A percentile compares a stretch with the other conserved stretches of the same genome.
Evolutionary conservation across 1,140 invertebrate genomes (phyloP).

Genomic region (Bilobella aurantiaca): DNA sequence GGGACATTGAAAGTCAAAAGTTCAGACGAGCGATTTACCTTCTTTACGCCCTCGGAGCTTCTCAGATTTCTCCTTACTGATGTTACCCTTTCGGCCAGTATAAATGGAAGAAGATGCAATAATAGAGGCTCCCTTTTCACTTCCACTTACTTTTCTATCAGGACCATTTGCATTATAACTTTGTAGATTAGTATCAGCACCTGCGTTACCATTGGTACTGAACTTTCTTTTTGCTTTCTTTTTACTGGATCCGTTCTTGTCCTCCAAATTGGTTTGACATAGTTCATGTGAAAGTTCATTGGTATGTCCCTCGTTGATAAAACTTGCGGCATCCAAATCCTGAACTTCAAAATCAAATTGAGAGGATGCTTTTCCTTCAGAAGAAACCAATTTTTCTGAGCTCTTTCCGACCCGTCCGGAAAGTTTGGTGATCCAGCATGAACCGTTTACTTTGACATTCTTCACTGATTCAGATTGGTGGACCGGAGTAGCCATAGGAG

Average conservation of each 20-base stretch:
- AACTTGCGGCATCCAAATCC: slow-evolving; percentile 16
- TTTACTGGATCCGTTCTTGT: background rate
- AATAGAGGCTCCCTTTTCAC: no score
- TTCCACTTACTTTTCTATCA: background rate
- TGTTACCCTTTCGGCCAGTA: background rate
- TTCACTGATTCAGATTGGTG: background rate
- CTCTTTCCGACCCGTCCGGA: background rate
- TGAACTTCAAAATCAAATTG: slow-evolving; percentile 28
- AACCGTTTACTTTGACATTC: background rate
- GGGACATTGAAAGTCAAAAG: no score
- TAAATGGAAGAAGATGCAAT: no score
- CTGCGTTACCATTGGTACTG: background rate
- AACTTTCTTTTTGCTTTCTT: background rate
- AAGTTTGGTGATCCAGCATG: background rate
- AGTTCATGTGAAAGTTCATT: no score
- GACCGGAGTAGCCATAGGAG: slow-evolving; percentile 10
- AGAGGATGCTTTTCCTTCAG: slow-evolving; percentile 5
- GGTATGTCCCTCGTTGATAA: background rate
- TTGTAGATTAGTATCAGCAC: background rate
- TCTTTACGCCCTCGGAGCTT: slow-evolving; percentile 25
- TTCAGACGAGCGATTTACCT: slow-evolving; percentile 8
- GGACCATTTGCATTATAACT: slow-evolving; percentile 8
- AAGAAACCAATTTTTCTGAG: slow-evolving; percentile 8
- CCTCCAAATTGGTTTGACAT: background rate
- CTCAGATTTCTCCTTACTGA: slow-evolving; percentile 22